Percentiles rank a stretch among this genome's conserved stretches.
phyloP scores from a whole-genome alignment of 2,888 invertebrate genomes.

The Rutpela maculata region DNA sequence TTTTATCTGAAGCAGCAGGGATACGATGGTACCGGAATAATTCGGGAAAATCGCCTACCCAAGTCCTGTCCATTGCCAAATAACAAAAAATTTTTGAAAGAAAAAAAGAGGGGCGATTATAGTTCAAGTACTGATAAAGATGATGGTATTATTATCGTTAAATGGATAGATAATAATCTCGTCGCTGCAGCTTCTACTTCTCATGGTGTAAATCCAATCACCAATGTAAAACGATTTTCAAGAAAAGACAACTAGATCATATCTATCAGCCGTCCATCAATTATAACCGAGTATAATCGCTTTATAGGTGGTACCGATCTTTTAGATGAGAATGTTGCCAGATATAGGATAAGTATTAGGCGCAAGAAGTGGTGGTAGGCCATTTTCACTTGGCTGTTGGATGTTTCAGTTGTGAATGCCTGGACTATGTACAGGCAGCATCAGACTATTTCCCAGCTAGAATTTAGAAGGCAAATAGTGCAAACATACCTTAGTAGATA shows the following conservation, averaged over 20 bases:
- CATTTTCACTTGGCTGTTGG: no score
- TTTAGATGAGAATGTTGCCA: constrained; percentile 45
- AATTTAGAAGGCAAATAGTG: no score
- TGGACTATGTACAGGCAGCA: no score
- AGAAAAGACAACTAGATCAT: constrained; percentile 34
- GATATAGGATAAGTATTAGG: constrained; percentile 43
- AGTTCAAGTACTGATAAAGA: constrained; percentile 29
- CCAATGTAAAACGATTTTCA: constrained; percentile 37
- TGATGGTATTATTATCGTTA: constrained; percentile 50
- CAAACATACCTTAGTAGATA: no score
- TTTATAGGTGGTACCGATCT: constrained; percentile 47
- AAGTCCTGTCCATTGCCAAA: constrained; percentile 39
- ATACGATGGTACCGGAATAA: constrained; percentile 55
- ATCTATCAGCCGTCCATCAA: constrained; percentile 28
- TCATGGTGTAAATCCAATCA: constrained; percentile 18
- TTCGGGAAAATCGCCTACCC: constrained; percentile 32
- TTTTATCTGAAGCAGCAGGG: constrained; percentile 50
- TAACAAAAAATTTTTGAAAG: not conserved
- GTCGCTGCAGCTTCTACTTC: constrained; percentile 49
- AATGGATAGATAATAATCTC: constrained; percentile 57
- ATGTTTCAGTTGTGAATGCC: no score
- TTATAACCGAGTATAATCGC: constrained; percentile 36
- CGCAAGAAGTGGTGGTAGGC: constrained; percentile 42
- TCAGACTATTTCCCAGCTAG: no score
- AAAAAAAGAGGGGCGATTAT: constrained; percentile 29